Evolutionary conservation across 2,797 vertebrate genomes (phyloP).

Genomic region (Pogoniulus pusillus): DNA sequence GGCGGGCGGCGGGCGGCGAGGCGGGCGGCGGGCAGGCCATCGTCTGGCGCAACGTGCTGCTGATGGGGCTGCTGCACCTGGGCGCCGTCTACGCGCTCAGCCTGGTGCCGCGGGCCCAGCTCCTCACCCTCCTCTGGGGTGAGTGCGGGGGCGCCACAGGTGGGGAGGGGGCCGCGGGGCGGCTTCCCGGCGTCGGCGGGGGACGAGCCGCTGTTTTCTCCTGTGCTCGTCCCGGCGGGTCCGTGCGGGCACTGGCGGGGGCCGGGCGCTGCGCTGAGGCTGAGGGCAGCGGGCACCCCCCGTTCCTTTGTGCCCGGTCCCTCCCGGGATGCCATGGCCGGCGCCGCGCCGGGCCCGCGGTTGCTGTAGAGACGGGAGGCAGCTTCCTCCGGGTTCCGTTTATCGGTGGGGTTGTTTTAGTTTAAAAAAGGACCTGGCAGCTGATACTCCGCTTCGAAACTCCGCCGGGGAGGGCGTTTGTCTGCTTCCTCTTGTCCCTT

Average conservation of each 20-base stretch:
- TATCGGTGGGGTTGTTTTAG: too few relatives aligned
- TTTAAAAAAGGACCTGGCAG: background rate
- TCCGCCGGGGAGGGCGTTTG: background rate
- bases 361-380: constrained; percentile 45
- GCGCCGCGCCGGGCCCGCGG: background rate
- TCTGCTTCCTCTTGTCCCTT: background rate
- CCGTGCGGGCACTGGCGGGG: background rate
- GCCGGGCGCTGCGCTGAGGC: background rate
- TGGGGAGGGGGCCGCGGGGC: background rate
- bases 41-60: constrained; percentile 76
- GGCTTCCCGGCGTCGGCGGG: background rate
- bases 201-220: too few relatives aligned
- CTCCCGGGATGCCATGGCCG: background rate
- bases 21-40: constrained; percentile 30
- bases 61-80: constrained; percentile 74
- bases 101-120: constrained; percentile 71
- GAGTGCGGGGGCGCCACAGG: constrained; percentile 26
- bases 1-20: background rate
- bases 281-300: background rate
- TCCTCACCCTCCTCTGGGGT: constrained; percentile 78
- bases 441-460: background rate
- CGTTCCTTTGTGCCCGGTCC: background rate
- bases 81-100: constrained; percentile 70
- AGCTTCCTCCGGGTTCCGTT: background rate
- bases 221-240: too few relatives aligned